Evolutionary conservation across 2,888 invertebrate species (phyloP).

Genomic region (Lomographa bimaculata): DNA sequence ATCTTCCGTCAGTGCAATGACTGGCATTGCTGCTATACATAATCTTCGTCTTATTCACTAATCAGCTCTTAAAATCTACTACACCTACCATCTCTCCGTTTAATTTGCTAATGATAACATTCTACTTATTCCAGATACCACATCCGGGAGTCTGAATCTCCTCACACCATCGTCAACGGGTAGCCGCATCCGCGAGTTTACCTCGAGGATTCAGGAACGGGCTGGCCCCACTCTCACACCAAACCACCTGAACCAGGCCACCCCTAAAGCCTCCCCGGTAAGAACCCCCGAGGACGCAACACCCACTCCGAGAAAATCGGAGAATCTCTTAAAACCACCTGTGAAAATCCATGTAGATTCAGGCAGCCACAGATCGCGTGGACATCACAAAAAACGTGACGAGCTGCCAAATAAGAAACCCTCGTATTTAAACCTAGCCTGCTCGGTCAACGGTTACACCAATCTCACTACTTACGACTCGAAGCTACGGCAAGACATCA

Average conservation of each 20-base stretch:
- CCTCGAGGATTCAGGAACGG: conserved; percentile 83
- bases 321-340: conserved; percentile 70
- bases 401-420: conserved; percentile 87
- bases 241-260: conserved; percentile 46
- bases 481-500: conserved; percentile 88
- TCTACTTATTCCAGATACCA: conserved; percentile 71
- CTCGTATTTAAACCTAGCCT: conserved; percentile 94
- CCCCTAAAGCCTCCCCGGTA: conserved; percentile 59
- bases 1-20: too few relatives aligned
- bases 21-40: too few relatives aligned
- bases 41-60: too few relatives aligned
- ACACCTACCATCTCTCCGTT: too few relatives aligned
- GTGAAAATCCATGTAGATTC: conserved; percentile 67
- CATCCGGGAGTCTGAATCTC: conserved; percentile 85
- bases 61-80: too few relatives aligned
- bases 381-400: conserved; percentile 69
- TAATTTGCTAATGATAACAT: conserved; percentile 30
- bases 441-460: conserved; percentile 95
- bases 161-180: conserved; percentile 85
- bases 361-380: conserved; percentile 65
- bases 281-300: conserved; percentile 57
- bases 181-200: conserved; percentile 82
- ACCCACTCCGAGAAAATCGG: conserved; percentile 58
- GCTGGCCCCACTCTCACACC: conserved; percentile 61
- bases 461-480: conserved; percentile 94